These are phyloP conservation scores for Macaca mulatta DNA, from an alignment of 2,113 vertebrate genomes.

Conservation along the genomic window DNA sequence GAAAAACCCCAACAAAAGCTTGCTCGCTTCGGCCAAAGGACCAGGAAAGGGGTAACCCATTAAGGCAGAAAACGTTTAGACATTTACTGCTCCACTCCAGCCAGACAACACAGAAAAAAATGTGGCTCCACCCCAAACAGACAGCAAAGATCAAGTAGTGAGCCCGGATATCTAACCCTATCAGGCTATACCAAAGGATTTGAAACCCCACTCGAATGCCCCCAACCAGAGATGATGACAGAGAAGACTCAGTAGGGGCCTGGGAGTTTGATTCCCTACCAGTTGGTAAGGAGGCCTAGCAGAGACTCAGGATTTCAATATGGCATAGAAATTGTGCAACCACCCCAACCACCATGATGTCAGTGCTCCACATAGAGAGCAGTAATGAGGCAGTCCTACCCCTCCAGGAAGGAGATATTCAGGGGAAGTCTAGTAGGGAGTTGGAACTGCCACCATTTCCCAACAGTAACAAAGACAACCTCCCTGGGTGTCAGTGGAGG, in stretches of 20 bases:
- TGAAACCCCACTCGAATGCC: neutral
- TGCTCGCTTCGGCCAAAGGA: neutral
- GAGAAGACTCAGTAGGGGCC: neutral
- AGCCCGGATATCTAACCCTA: too few relatives aligned
- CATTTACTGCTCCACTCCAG: neutral
- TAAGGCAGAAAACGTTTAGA: neutral
- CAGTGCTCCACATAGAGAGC: neutral
- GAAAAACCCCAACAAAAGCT: neutral
- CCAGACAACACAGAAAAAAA: neutral
- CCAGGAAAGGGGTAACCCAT: neutral
- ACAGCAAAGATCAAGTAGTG: neutral
- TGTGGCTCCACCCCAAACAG: neutral
- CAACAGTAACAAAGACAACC: neutral
- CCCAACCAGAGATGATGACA: neutral
- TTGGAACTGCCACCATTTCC: neutral
- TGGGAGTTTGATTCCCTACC: too few relatives aligned
- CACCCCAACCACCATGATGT: neutral
- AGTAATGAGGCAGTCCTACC: neutral
- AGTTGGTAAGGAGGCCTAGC: neutral
- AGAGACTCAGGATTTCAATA: neutral
- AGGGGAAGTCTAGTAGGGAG: neutral
- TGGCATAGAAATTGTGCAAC: neutral
- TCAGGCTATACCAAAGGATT: neutral
- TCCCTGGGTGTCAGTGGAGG: neutral
- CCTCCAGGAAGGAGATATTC: neutral